These are phyloP conservation scores for Synergus umbraculus DNA, from an alignment of 2,888 invertebrate species.

Conservation along the genomic window DNA sequence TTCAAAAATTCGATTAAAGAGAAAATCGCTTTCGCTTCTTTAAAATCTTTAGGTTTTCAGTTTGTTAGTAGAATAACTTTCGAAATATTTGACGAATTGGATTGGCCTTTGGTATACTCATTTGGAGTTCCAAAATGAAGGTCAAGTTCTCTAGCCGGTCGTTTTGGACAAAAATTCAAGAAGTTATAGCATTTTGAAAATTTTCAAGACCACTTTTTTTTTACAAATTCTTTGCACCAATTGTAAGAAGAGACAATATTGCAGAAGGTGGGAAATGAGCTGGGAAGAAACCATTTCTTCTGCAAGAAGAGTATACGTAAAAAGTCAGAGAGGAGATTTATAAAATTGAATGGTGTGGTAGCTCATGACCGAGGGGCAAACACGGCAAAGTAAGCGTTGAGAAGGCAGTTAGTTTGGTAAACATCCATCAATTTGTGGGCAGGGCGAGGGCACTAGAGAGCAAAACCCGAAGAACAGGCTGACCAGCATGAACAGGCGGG, in stretches of 20 bases:
- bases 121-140: no score
- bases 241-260: background rate
- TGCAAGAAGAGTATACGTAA: background rate
- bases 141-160: no score
- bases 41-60: no score
- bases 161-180: no score
- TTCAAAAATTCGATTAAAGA: no score
- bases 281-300: background rate
- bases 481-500: slow-evolving; percentile 65
- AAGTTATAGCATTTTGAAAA: no score
- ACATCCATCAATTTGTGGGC: slow-evolving; percentile 75
- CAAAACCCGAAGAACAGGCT: slow-evolving; percentile 57
- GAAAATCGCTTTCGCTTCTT: no score
- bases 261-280: background rate
- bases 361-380: slow-evolving; percentile 28
- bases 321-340: slow-evolving; percentile 2
- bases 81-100: no score
- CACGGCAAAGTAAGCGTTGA: slow-evolving; percentile 44
- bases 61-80: no score
- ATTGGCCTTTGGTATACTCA: no score
- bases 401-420: slow-evolving; percentile 70
- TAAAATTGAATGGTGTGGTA: slow-evolving; percentile 34
- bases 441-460: slow-evolving; percentile 47
- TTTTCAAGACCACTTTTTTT: no score
- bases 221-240: no score